Evolutionary conservation across 1,140 invertebrate genomes (phyloP), one percentile per base, ranked within the genome.

Genomic region (Ganaspis sp.): DNA sequence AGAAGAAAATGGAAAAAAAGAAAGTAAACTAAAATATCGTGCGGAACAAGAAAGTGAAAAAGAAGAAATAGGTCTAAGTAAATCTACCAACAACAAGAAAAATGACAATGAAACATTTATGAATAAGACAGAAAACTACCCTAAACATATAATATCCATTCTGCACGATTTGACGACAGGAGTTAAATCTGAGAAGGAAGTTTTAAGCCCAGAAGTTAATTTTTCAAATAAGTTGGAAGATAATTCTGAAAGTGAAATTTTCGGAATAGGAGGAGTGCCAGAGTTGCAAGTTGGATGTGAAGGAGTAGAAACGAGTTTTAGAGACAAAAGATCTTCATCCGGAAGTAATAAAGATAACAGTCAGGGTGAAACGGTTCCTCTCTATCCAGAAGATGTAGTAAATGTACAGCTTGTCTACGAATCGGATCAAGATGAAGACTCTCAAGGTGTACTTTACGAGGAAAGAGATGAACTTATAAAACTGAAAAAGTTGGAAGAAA

Each of bases 271-370:
- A 80, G 83, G 58, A 2, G 88, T 89, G 12, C 85, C 87, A 6
- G 87, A 90, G 75, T 78, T 88, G 69, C 88, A 91, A 75, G 87
- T 89, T 23, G 87, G 85, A 21, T 90, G 87, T 71, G 87, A 85
- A 21, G 88, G 88, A 34, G 34, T 84, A 9, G 83, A 87, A 74
- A 82, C 80, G 4, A 40, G 37, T 19, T 29, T 34, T 34, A 78
- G 2, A 77, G 81, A 73, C 42, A 29, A 45, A 80, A 75, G 64
- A 70, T 79, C 0, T 78, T 49, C 58, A 21, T 72, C 49, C 3
- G 3, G 12, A 49, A 49, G n/a, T 49, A 49, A 49, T 5, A 29
- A 8, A 23, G 37, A 81, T 70, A 80, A 77, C 38, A 72, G 29
- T 70, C 79, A 81, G 38, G 12, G 29, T n/a, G 26, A 64, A 15